Evolutionary conservation across 2,113 vertebrate genomes (phyloP).

Genomic region (Sclerurus mexicanus): DNA sequence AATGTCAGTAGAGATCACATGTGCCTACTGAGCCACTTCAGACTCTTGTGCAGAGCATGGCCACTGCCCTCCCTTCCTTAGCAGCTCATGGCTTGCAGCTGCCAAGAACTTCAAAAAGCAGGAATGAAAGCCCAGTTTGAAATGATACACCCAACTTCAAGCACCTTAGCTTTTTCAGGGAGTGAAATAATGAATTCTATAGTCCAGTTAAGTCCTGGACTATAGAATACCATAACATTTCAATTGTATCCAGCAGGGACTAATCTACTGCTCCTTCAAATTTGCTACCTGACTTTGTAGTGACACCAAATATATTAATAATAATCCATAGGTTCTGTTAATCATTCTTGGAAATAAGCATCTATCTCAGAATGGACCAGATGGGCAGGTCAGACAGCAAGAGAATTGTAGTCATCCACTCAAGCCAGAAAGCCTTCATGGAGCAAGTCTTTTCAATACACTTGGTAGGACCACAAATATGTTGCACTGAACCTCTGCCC

Average conservation of each 20-base stretch:
- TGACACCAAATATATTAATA: not conserved
- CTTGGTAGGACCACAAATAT: not conserved
- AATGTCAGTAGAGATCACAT: not conserved
- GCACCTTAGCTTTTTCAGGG: not conserved
- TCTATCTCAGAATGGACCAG: not conserved
- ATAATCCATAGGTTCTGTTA: not conserved
- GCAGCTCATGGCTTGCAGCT: not conserved
- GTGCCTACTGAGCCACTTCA: not conserved
- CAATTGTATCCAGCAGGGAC: not conserved
- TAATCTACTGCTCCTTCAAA: not conserved
- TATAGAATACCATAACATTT: not conserved
- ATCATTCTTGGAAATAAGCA: not conserved
- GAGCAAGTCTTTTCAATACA: not conserved
- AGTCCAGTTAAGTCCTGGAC: not conserved
- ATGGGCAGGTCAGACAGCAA: not conserved
- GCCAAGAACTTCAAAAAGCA: not conserved
- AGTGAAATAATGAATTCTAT: not conserved
- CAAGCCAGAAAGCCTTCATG: not conserved
- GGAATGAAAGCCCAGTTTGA: not conserved
- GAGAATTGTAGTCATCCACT: not conserved
- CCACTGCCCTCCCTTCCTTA: not conserved
- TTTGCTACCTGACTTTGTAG: not conserved
- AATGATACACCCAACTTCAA: not conserved
- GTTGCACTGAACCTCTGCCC: not conserved
- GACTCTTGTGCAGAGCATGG: not conserved